A percentile compares a stretch with the other conserved stretches of the same genome.
These are phyloP conservation scores for Falco peregrinus DNA, from an alignment of 2,797 vertebrate species.

Conservation along the genomic window DNA sequence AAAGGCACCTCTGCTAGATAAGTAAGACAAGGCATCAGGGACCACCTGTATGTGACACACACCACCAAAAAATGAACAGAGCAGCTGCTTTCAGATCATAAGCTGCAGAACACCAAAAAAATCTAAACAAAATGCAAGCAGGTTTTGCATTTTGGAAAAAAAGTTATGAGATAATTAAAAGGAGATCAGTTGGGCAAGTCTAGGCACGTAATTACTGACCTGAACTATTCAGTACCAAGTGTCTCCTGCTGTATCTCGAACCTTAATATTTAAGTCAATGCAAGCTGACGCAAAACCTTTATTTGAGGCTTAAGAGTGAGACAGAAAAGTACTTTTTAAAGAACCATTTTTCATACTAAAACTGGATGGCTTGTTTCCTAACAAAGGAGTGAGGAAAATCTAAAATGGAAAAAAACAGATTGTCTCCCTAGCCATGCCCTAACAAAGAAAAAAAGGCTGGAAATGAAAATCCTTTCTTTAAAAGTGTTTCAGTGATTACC, in stretches of 20 bases:
- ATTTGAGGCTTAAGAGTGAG: background rate
- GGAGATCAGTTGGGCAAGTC: constrained; percentile 21
- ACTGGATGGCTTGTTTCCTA: background rate
- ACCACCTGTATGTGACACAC: background rate
- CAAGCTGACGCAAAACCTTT: background rate
- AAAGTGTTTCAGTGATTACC: background rate
- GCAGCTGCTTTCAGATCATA: background rate
- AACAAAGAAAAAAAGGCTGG: background rate
- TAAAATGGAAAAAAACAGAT: background rate
- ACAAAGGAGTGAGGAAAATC: background rate
- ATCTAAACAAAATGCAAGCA: background rate
- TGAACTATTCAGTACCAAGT: background rate
- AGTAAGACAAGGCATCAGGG: background rate
- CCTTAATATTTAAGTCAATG: background rate
- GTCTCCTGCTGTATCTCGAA: background rate
- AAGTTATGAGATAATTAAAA: background rate
- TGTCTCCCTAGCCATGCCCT: background rate
- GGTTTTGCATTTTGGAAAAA: background rate
- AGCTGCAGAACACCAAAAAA: background rate
- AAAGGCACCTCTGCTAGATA: background rate
- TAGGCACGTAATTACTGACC: background rate
- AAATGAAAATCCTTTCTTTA: background rate
- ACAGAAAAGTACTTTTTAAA: background rate
- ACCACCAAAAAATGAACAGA: background rate
- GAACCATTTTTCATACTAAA: background rate